Evolutionary conservation across 2,113 vertebrate species (phyloP), one percentile per base, ranked within the genome.

Genomic region (Nesoenas mayeri): DNA sequence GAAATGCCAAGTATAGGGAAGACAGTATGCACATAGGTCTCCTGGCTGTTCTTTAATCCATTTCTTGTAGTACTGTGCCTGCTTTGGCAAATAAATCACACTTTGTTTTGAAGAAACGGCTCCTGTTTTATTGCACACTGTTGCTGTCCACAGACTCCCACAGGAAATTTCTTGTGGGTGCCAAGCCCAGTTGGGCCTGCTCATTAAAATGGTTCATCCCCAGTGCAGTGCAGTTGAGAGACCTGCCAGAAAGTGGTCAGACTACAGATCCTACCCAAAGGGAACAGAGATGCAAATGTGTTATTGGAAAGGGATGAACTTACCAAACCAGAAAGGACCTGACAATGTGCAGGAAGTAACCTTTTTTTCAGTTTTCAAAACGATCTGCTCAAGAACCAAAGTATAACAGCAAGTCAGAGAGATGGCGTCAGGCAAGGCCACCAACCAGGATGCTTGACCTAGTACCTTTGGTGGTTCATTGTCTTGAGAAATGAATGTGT

Each of bases 91-190:
- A 91, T 93, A 90, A 92, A 72, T 91, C 61, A 69, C 42, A 32
- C 57, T 93, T 79, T 79, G 77, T 92, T 96, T 89, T 95, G 57
- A 79, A 95, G 64, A 92, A 93, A 40, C 5, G 1, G 26, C 85
- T 90, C 92, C 70, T 96, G 65, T 67, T 78, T 87, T 81, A 62
- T 91, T 94, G 71, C 67, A 88, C 25, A 1, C 29, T 78, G 4
- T 91, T 93, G 56, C 85, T 94, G 64, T 93, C 64, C 88, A 51
- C 62, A 38, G 66, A 40, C 31, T 91, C 61, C 40, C 11, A 1
- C 53, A 91, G 73, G 81, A 92, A 93, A 81, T 79, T 87, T 57
- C 66, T 85, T 82, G 54, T 38, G 57, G 58, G 22, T 87, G 36
- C 80, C 87, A 92, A 92, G 36, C 17, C 87, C 81, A 62, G 32